Evolutionary conservation across 1,140 invertebrate species (phyloP).

Genomic region (Calephelis virginiensis): DNA sequence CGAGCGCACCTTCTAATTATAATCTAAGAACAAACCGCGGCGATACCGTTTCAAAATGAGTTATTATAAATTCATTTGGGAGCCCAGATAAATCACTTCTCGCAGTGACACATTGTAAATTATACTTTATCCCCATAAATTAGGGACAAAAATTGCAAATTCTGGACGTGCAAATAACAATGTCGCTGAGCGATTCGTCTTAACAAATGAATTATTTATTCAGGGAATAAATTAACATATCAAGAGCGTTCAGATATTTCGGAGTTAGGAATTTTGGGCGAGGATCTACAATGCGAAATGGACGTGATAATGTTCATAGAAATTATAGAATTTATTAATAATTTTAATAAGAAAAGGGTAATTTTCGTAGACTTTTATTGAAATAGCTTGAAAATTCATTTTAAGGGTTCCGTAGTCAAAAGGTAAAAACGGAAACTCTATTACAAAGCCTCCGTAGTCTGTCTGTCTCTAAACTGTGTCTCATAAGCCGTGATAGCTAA

Average conservation of each 20-base stretch:
- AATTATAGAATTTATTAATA: too few species aligned
- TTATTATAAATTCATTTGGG: conserved; percentile 32
- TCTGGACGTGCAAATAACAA: conserved; percentile 35
- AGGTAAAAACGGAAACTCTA: too few species aligned
- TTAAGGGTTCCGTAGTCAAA: too few species aligned
- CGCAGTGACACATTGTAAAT: conserved; percentile 22
- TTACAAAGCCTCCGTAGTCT: too few species aligned
- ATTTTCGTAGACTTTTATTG: too few species aligned
- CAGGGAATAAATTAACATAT: conserved; percentile 69
- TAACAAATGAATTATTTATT: conserved; percentile 73
- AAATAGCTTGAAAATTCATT: too few species aligned
- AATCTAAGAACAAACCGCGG: conserved; percentile 33
- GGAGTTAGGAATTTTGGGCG: conserved; percentile 28
- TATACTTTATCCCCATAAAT: conserved; percentile 20
- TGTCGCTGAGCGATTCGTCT: conserved; percentile 58
- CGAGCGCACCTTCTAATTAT: conserved; percentile 31
- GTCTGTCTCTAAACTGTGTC: too few species aligned
- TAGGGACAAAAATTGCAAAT: conserved; percentile 26
- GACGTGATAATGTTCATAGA: conserved; percentile 9
- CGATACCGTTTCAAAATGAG: conserved; percentile 30
- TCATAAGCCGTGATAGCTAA: too few species aligned
- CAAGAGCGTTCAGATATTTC: conserved; percentile 48
- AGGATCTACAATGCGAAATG: conserved; percentile 4
- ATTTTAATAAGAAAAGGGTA: neutral
- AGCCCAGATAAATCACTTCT: conserved; percentile 32